Evolutionary conservation across 2,113 vertebrate species (phyloP), one percentile per base, ranked within the genome.

Genomic region (Cichladusa arquata): DNA sequence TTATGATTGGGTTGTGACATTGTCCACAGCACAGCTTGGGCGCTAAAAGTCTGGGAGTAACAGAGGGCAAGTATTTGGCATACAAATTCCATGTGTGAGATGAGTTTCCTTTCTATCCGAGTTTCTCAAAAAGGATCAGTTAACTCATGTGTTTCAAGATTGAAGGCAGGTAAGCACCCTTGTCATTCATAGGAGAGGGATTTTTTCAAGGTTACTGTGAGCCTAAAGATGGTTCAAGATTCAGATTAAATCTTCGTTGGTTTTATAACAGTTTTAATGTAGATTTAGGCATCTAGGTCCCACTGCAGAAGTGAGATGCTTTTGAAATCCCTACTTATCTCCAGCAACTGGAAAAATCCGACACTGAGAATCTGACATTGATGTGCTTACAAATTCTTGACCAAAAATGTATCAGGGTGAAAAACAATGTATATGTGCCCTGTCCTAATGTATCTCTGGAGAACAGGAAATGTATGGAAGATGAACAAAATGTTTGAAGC

Each of bases 1-100:
- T 81, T 38, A 62, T 90, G 11, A 86, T 90, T 72, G 71, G n/a
- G 20, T 83, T 88, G 56, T 70, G 45, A 70, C 76, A 57, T 77
- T 73, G 47, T 72, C 33, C 58, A 53, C 66, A 72, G 62, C 45
- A 80, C 40, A 93, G 28, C 42, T 47, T 77, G 42, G 33, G 25
- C 2, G 3, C 48, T 26, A 17, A 53, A 81, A 64, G 19, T 60
- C 42, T 81, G 51, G 44, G 57, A 61, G 48, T 76, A 79, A 72
- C 40, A 51, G 65, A 67, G 22, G 31, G 28, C 70, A 82, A 61
- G 31, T 51, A 69, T 85, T 90, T 93, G 66, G 70, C 53, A 61
- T 71, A 44, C 13, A 33, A 67, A 89, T 79, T 67, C 31, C 31
- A 18, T 74, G 19, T 67, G 47, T 85, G 45, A 82, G n/a, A 79